Evolutionary conservation across 2,888 invertebrate genomes (phyloP), one percentile per base, ranked within the genome.

Genomic region (Leistus spinibarbis): DNA sequence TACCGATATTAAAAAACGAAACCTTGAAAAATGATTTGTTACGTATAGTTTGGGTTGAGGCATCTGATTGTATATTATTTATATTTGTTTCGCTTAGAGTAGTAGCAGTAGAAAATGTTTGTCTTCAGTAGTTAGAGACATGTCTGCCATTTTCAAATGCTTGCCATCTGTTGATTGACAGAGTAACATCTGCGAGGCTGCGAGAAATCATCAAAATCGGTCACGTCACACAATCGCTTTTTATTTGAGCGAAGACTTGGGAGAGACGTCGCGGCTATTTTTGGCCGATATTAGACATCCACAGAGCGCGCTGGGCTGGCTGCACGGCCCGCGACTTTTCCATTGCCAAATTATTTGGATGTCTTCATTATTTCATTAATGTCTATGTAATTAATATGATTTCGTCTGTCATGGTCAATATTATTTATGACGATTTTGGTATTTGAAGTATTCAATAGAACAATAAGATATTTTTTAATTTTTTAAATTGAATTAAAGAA

Each of bases 331-430:
- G 23, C 16, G 73, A 2, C 27, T 54, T 56, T 53, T 64, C 23
- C 7, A 23, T 40, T 73, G 73, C 73, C 73, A 73, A 73, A 73
- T 60, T 67, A 73, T 73, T 73, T 53, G 62, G 62, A 73, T 73
- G 67, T 67, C 67, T 73, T 67, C 73, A 65, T 73, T 73, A 73
- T 73, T 73, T 60, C 67, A 73, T 73, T 73, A 62, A 73, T 73
- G 73, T 66, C 62, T 40, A 16, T 60, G 66, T 62, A 73, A 73
- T 73, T 73, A 67, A 73, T 73, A 73, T 40, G 66, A 65, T 67
- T 71, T 62, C 62, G 73, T 67, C 66, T 73, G 73, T 54, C 67
- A 67, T 40, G 67, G 73, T 60, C 70, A 66, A 60, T 60, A 60
- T 40, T 40, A 40, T 40, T 40, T 40, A 40, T 40, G 40, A 40